Percentiles rank a stretch among this genome's conserved stretches.
phyloP scores from a whole-genome alignment of 2,113 vertebrate species.

The Etheostoma cragini region DNA sequence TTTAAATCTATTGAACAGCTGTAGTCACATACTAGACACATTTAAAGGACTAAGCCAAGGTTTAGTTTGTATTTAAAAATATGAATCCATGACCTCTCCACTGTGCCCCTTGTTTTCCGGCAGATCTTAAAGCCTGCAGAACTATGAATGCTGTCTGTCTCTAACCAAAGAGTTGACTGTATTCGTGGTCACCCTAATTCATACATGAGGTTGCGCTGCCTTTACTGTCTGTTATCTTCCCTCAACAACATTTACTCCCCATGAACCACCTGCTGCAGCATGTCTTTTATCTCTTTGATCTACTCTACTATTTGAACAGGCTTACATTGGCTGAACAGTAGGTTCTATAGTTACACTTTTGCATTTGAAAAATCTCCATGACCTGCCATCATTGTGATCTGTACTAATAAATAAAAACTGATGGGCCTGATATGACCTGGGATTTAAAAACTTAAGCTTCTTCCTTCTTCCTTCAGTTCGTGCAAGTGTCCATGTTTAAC shows the following conservation, averaged over 20 bases:
- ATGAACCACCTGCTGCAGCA: constrained; percentile 22
- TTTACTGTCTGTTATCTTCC: constrained; percentile 60
- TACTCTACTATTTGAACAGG: constrained; percentile 48
- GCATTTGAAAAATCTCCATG: background rate
- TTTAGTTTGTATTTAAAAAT: background rate
- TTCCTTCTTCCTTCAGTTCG: background rate
- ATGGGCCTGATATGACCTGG: background rate
- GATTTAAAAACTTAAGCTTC: background rate
- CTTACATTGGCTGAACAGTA: constrained; percentile 21
- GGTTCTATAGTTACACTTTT: constrained; percentile 11
- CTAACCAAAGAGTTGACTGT: background rate
- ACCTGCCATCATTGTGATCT: background rate
- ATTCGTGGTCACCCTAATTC: constrained; percentile 31
- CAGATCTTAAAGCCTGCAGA: constrained; percentile 9
- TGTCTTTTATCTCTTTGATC: constrained; percentile 29
- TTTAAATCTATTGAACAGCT: background rate
- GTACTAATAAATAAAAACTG: background rate
- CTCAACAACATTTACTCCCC: constrained; percentile 59
- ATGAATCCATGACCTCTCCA: background rate
- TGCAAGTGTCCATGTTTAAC: background rate
- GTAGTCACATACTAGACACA: background rate
- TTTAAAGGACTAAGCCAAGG: background rate
- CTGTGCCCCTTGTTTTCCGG: background rate
- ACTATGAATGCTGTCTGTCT: background rate
- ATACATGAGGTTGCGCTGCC: constrained; percentile 37